Conservation (phyloP, 2,113 vertebrate genomes). For the Ammodytes dubius region DNA sequence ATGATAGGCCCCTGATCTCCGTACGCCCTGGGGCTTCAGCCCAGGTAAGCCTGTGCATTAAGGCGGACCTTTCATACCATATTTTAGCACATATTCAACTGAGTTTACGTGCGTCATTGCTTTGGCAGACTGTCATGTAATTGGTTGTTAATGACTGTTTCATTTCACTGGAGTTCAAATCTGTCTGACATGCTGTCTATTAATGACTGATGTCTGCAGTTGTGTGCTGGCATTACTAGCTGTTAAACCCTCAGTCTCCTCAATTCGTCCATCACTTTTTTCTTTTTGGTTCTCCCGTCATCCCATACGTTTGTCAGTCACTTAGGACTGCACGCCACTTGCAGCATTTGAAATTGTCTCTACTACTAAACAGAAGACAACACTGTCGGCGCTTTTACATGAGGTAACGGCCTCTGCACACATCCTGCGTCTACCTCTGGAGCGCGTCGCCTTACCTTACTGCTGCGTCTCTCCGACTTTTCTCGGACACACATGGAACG, state of each 20-base stretch:
- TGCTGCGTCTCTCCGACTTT: no score
- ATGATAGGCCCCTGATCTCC: no score
- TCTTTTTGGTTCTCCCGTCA: not conserved
- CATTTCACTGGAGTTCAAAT: not conserved
- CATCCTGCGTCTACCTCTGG: no score
- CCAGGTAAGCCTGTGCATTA: no score
- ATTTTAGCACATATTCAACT: not conserved
- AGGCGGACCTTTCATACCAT: not conserved
- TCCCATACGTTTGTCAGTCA: not conserved
- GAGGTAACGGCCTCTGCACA: no score
- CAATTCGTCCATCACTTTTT: not conserved
- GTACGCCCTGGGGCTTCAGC: no score
- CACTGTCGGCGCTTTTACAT: no score
- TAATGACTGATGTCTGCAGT: not conserved
- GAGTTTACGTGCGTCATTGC: not conserved
- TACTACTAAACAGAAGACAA: constrained; percentile 5
- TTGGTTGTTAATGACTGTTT: not conserved
- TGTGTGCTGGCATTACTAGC: constrained; percentile 13
- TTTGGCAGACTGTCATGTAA: not conserved
- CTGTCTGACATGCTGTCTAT: not conserved
- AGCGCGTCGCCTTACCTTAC: no score
- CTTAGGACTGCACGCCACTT: not conserved
- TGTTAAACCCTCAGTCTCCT: not conserved
- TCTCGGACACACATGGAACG: no score
- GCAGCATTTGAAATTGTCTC: not conserved